phyloP scores from a whole-genome alignment of 1,140 invertebrate genomes.

The Drosophila pseudoobscura region DNA sequence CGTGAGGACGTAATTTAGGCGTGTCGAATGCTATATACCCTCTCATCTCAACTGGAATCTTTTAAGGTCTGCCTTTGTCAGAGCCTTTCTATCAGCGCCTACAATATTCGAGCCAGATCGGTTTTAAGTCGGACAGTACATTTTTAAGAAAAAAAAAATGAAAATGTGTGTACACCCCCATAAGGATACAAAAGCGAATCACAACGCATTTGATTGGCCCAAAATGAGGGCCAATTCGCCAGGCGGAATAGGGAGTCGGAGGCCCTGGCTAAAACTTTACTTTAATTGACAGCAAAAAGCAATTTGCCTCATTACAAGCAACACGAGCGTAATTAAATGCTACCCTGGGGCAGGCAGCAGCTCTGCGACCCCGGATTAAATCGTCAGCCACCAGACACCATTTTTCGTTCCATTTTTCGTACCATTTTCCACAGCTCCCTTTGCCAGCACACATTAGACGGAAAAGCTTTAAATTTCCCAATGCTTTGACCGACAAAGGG shows the following conservation, averaged over 20 bases:
- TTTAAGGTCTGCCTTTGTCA: no score
- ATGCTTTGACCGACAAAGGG: constrained; percentile 41
- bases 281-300: constrained; percentile 81
- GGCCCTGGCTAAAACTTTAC: constrained; percentile 71
- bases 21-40: no score
- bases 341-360: constrained; percentile 47
- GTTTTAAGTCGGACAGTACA: no score
- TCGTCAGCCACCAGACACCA: constrained; percentile 36
- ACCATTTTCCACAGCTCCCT: no score
- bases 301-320: constrained; percentile 78
- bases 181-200: constrained; percentile 1
- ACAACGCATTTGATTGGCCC: constrained; percentile 66
- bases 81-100: no score
- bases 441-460: constrained; percentile 6
- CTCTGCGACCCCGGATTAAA: constrained; percentile 50
- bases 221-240: constrained; percentile 27
- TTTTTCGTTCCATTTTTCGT: constrained; percentile 21
- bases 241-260: not conserved
- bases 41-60: no score
- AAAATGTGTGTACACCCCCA: no score
- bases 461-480: constrained; percentile 53
- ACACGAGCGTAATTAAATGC: constrained; percentile 79
- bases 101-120: no score
- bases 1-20: no score
- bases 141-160: no score